These are phyloP conservation scores for Mirza zaza DNA, from an alignment of 2,113 vertebrate species.

Conservation along the genomic window DNA sequence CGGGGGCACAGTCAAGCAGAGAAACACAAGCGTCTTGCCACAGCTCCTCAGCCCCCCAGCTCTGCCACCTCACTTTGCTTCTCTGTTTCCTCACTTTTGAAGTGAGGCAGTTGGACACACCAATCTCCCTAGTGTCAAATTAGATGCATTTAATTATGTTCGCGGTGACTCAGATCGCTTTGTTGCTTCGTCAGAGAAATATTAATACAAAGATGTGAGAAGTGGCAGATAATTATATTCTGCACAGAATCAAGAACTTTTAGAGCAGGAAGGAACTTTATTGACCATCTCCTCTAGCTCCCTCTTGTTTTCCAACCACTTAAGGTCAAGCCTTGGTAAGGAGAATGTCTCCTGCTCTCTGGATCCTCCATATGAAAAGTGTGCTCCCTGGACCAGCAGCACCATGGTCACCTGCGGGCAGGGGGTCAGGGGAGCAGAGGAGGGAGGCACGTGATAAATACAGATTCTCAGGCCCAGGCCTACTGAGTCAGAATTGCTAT, in stretches of 20 bases:
- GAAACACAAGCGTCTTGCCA: background rate
- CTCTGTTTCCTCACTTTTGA: conserved; percentile 31
- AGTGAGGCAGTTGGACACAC: background rate
- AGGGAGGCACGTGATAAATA: background rate
- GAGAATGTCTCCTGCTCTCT: background rate
- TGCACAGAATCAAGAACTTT: conserved; percentile 9
- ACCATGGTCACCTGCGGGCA: background rate
- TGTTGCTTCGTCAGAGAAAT: conserved; percentile 4
- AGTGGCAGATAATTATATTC: conserved; percentile 32
- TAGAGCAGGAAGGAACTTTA: background rate
- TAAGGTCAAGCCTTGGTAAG: background rate
- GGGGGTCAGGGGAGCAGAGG: too few species aligned
- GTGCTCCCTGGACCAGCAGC: background rate
- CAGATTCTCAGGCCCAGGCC: background rate
- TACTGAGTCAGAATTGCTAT: conserved; percentile 24
- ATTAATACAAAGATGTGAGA: background rate
- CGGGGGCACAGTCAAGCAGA: background rate
- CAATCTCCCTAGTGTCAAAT: background rate
- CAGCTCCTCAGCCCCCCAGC: background rate
- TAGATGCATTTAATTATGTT: background rate
- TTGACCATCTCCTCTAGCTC: background rate
- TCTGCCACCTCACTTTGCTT: background rate
- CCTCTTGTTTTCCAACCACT: background rate
- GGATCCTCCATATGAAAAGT: background rate
- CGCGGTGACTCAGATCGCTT: background rate